phyloP scores from a whole-genome alignment of 2,797 vertebrate genomes.

The Poeciliopsis paucimaculata region DNA sequence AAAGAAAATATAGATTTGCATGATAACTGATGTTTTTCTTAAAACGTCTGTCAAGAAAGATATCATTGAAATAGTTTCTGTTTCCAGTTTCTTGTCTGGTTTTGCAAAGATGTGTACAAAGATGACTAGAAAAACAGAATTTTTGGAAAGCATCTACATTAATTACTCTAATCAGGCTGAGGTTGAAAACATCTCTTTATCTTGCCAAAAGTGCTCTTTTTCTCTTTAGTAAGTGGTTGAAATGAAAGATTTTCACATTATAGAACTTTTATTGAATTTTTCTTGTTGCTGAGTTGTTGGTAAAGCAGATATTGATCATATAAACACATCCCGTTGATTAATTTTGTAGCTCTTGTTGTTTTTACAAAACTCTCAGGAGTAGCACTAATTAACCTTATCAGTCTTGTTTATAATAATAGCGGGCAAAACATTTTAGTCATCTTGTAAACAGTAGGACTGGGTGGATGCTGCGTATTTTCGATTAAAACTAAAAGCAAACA shows the following conservation, averaged over 20 bases:
- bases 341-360: constrained; percentile 15
- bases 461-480: constrained; percentile 16
- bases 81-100: background rate
- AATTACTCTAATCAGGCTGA: background rate
- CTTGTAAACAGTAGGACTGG: constrained; percentile 18
- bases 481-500: constrained; percentile 43
- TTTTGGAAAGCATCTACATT: background rate
- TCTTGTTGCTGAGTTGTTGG: background rate
- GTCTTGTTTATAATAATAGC: constrained; percentile 25
- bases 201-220: background rate
- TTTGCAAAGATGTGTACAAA: background rate
- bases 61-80: background rate
- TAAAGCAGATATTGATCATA: constrained; percentile 1
- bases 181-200: background rate
- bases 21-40: background rate
- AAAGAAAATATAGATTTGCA: background rate
- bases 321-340: background rate
- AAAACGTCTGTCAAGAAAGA: background rate
- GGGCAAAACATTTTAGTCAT: constrained; percentile 24
- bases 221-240: background rate
- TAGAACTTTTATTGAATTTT: background rate
- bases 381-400: constrained; percentile 30
- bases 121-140: background rate
- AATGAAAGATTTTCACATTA: background rate
- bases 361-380: constrained; percentile 24